Evolutionary conservation across 1,140 invertebrate species (phyloP).

Genomic region (Aphelenchoides besseyi): DNA sequence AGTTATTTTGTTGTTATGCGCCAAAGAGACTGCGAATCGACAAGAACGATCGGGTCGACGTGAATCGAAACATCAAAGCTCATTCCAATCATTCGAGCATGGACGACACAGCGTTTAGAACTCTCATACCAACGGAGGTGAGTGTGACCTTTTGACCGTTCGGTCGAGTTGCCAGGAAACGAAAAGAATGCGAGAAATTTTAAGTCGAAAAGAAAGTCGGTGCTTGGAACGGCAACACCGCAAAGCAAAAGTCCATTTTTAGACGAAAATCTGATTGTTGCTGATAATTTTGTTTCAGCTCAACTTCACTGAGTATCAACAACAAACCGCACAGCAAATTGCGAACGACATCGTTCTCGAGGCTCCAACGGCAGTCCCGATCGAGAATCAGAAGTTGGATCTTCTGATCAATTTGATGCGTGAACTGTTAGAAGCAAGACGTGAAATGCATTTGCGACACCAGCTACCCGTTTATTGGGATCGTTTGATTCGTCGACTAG

Average conservation of each 20-base stretch:
- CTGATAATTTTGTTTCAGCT: too few species aligned
- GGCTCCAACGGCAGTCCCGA: background rate
- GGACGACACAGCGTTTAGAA: constrained; percentile 47
- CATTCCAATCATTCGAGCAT: constrained; percentile 49
- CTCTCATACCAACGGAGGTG: constrained; percentile 59
- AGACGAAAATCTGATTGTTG: too few species aligned
- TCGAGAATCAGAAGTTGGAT: constrained; percentile 49
- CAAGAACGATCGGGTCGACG: constrained; percentile 48
- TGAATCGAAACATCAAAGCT: constrained; percentile 51
- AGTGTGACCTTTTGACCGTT: constrained; percentile 15
- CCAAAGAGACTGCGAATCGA: constrained; percentile 50
- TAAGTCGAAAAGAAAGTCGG: background rate
- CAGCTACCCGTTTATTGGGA: constrained; percentile 59
- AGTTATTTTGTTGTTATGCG: constrained; percentile 60
- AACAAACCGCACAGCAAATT: constrained; percentile 52
- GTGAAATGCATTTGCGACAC: constrained; percentile 32
- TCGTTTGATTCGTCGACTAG: constrained; percentile 52
- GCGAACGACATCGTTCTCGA: constrained; percentile 34
- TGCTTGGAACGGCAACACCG: background rate
- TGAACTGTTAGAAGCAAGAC: constrained; percentile 47
- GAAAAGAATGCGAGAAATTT: background rate
- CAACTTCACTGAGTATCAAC: constrained; percentile 58
- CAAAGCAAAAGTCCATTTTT: background rate
- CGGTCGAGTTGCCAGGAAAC: too few species aligned
- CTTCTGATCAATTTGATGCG: constrained; percentile 52